These are phyloP conservation scores for Erebia ligea DNA, from an alignment of 2,888 invertebrate genomes.

Conservation along the genomic window DNA sequence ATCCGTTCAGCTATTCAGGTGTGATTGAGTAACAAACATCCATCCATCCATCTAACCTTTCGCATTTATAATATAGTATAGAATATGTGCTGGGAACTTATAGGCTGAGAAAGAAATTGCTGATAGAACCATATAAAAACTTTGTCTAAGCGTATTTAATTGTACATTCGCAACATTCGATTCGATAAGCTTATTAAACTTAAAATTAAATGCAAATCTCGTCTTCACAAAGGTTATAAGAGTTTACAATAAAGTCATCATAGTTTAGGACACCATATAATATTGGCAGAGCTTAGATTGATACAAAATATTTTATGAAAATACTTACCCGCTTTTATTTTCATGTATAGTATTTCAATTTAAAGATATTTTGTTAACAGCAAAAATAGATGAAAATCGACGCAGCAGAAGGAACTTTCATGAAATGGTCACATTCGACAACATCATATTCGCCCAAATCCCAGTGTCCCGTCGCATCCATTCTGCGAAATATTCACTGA, in stretches of 20 bases:
- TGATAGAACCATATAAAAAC: background rate
- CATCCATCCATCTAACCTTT: no score
- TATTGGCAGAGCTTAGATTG: background rate
- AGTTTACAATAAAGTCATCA: background rate
- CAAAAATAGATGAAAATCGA: background rate
- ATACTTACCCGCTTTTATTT: no score
- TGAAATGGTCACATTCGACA: background rate
- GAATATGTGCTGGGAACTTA: no score
- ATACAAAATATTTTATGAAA: no score
- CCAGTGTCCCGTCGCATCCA: slow-evolving; percentile 7
- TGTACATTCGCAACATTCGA: background rate
- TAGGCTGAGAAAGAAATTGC: background rate
- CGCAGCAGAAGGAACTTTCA: background rate
- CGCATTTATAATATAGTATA: no score
- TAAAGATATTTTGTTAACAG: no score
- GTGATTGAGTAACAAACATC: no score
- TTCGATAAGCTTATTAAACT: background rate
- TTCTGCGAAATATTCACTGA: slow-evolving; percentile 5
- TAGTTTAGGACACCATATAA: background rate
- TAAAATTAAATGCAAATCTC: slow-evolving; percentile 11
- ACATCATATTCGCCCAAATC: background rate
- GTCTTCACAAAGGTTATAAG: background rate
- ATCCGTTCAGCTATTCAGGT: no score
- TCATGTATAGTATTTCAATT: no score
- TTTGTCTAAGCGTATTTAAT: background rate